phyloP scores from a whole-genome alignment of 1,140 invertebrate species.

The Yoshiicerus persimilis region DNA sequence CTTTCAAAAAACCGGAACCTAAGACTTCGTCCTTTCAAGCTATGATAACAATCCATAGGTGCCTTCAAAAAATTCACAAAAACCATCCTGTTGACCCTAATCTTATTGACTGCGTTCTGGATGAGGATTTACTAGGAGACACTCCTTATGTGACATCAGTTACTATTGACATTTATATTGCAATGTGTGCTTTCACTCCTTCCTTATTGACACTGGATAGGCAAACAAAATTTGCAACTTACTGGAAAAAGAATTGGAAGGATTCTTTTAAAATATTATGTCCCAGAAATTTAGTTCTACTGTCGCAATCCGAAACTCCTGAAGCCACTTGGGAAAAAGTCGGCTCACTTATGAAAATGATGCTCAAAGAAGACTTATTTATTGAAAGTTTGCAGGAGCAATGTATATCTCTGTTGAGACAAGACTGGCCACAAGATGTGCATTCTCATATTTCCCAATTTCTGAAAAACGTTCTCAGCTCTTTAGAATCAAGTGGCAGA shows the following conservation, averaged over 20 bases:
- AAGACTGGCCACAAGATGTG: slow-evolving; percentile 55
- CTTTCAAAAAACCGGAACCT: not conserved
- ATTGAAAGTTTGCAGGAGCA: slow-evolving; percentile 55
- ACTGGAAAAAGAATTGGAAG: slow-evolving; percentile 53
- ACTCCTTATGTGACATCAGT: not conserved
- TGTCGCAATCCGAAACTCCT: slow-evolving; percentile 51
- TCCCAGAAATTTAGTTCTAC: slow-evolving; percentile 56
- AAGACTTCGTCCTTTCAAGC: slow-evolving; percentile 15
- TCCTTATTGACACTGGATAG: not conserved
- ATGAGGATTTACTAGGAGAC: not conserved
- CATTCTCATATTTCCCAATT: slow-evolving; percentile 22
- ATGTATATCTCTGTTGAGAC: slow-evolving; percentile 56
- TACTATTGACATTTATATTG: slow-evolving; percentile 28
- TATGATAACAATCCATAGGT: slow-evolving; percentile 14
- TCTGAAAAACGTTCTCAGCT: slow-evolving; percentile 2
- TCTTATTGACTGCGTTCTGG: not conserved
- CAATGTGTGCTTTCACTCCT: slow-evolving; percentile 27
- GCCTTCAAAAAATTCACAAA: slow-evolving; percentile 21
- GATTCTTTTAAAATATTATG: slow-evolving; percentile 51
- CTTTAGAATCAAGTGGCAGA: not conserved
- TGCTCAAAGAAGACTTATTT: slow-evolving; percentile 53
- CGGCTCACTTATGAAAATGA: slow-evolving; percentile 21
- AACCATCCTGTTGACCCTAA: not conserved
- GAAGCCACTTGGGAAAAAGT: slow-evolving; percentile 36
- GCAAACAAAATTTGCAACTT: slow-evolving; percentile 51